Conservation (phyloP, 2,113 vertebrate genomes). For the Vireo altiloquus region DNA sequence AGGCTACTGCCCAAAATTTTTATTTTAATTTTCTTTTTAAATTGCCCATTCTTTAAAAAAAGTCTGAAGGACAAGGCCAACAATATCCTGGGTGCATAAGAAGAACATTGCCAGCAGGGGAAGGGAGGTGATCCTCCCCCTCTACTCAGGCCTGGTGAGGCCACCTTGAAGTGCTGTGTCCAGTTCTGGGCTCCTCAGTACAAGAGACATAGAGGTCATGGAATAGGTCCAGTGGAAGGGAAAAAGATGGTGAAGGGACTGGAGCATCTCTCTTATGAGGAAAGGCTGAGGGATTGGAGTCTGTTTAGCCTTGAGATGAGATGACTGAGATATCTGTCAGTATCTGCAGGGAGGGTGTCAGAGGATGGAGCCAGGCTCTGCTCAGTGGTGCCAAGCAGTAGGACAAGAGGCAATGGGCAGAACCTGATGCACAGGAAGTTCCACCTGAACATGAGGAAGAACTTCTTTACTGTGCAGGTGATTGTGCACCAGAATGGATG, state of each 20-base stretch:
- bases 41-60: not conserved
- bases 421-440: not conserved
- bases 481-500: rapidly evolving
- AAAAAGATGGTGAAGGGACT: not conserved
- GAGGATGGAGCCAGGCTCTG: not conserved
- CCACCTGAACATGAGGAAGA: not conserved
- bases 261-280: not conserved
- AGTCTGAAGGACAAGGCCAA: not conserved
- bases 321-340: not conserved
- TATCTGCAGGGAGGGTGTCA: not conserved
- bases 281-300: not conserved
- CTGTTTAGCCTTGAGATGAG: not conserved
- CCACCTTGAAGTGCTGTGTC: not conserved
- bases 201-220: not conserved
- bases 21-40: not conserved
- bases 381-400: rapidly evolving
- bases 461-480: not conserved
- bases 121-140: no score
- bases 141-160: not conserved
- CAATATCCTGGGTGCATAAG: not conserved
- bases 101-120: not conserved
- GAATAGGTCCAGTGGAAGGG: not conserved
- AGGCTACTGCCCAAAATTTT: not conserved
- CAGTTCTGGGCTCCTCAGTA: not conserved
- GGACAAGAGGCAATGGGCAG: not conserved